Evolutionary conservation across 1,140 invertebrate species (phyloP).

Genomic region (Gerris buenoi): DNA sequence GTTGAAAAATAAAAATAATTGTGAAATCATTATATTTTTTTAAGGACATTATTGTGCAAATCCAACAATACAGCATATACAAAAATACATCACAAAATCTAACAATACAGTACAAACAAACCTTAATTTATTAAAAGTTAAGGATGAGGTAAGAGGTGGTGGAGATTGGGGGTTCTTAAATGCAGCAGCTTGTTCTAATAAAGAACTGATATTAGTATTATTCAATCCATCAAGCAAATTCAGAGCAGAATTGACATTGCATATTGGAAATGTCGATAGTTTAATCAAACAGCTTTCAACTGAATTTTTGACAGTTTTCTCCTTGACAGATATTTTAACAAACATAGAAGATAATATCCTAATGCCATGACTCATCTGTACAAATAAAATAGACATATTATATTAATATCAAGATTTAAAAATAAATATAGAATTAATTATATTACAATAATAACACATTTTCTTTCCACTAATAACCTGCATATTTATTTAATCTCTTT

Average conservation of each 20-base stretch:
- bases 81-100: too few relatives aligned
- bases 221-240: constrained; percentile 11
- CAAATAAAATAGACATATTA: too few relatives aligned
- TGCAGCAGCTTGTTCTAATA: neutral
- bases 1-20: too few relatives aligned
- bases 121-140: neutral
- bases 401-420: too few relatives aligned
- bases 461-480: too few relatives aligned
- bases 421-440: too few relatives aligned
- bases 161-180: neutral
- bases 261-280: constrained; percentile 14
- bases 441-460: too few relatives aligned
- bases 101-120: too few relatives aligned
- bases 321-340: constrained; percentile 1
- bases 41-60: too few relatives aligned
- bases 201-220: neutral
- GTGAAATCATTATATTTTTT: too few relatives aligned
- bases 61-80: too few relatives aligned
- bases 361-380: constrained; percentile 17
- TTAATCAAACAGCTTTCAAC: neutral
- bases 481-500: too few relatives aligned
- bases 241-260: constrained; percentile 5
- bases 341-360: constrained; percentile 7
- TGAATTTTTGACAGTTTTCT: neutral
- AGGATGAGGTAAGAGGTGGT: neutral